phyloP scores from a whole-genome alignment of 2,888 invertebrate species.

The Caenorhabditis macrosperma region DNA sequence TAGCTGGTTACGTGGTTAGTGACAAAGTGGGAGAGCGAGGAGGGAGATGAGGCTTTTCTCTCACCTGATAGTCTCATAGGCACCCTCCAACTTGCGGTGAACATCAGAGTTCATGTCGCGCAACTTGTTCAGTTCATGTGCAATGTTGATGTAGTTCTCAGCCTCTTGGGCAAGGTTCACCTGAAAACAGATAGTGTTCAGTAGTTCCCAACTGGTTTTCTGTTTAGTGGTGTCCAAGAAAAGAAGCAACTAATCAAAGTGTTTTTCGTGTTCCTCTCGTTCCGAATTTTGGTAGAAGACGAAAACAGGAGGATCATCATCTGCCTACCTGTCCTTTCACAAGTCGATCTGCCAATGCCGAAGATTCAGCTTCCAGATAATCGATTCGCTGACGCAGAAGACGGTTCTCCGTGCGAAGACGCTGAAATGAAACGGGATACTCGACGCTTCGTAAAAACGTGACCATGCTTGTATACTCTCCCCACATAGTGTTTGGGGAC shows the following conservation, averaged over 20 bases:
- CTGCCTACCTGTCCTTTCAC: constrained; percentile 78
- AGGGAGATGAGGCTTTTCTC: background rate
- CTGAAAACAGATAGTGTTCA: constrained; percentile 37
- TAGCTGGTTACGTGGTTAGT: constrained; percentile 40
- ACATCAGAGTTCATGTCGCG: constrained; percentile 91
- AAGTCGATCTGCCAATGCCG: constrained; percentile 92
- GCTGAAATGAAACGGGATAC: constrained; percentile 79
- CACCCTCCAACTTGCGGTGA: constrained; percentile 90
- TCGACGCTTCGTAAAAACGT: background rate
- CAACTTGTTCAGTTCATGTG: constrained; percentile 90
- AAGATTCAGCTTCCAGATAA: constrained; percentile 91
- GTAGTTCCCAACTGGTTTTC: constrained; percentile 3
- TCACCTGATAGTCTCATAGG: constrained; percentile 88
- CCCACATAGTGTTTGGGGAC: constrained; percentile 31
- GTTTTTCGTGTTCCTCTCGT: background rate
- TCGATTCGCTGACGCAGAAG: constrained; percentile 95
- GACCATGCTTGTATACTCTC: constrained; percentile 18
- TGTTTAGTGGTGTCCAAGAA: background rate
- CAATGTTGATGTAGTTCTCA: constrained; percentile 82
- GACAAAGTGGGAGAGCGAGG: background rate
- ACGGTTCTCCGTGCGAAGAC: constrained; percentile 91
- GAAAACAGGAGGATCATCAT: background rate
- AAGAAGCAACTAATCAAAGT: constrained; percentile 20
- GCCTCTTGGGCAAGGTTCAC: constrained; percentile 82
- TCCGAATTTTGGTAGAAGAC: background rate